These are phyloP conservation scores for Danaus melanippus DNA, from an alignment of 1,140 invertebrate species.

Conservation along the genomic window DNA sequence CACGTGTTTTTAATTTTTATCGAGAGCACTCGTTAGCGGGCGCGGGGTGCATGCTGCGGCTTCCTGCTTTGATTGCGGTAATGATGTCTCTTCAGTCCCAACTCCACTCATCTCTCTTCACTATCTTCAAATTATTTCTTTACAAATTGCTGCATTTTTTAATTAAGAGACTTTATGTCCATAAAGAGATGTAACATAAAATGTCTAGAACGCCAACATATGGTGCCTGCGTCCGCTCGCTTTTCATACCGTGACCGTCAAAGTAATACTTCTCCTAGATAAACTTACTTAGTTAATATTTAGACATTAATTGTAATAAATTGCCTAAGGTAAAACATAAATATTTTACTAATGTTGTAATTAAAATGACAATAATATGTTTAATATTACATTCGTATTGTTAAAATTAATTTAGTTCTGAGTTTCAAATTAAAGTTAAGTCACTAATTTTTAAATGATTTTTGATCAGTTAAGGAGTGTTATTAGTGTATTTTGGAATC, in stretches of 20 bases:
- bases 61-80: constrained; percentile 69
- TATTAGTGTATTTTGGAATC: too few species aligned
- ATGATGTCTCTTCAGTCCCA: constrained; percentile 56
- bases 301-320: too few species aligned
- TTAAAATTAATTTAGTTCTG: too few species aligned
- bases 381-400: background rate
- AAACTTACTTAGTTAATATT: too few species aligned
- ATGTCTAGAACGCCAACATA: constrained; percentile 11
- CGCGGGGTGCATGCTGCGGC: constrained; percentile 42
- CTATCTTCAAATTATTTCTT: constrained; percentile 64
- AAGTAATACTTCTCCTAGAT: too few species aligned
- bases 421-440: too few species aligned
- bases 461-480: too few species aligned
- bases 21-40: constrained; percentile 67
- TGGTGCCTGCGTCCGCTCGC: constrained; percentile 9
- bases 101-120: constrained; percentile 46
- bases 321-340: too few species aligned
- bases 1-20: constrained; percentile 73
- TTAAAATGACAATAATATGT: background rate
- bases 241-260: constrained; percentile 3
- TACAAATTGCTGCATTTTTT: constrained; percentile 55
- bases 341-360: too few species aligned
- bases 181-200: constrained; percentile 16
- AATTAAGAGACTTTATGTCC: constrained; percentile 39
- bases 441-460: too few species aligned